Conservation (phyloP, 1,140 invertebrate species). For the Papilio glaucus region DNA sequence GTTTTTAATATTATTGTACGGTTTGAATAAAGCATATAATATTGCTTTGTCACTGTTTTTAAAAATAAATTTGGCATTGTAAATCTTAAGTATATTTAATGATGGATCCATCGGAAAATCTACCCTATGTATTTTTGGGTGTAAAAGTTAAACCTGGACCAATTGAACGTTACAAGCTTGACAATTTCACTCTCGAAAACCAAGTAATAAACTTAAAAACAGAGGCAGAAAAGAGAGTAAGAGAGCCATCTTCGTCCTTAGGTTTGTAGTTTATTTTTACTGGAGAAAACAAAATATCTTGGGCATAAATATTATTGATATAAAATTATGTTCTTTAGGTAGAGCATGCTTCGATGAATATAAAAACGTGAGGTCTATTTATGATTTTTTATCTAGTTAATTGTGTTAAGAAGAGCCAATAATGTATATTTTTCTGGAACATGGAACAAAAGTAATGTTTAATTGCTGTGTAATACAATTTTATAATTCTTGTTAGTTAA, state of each 20-base stretch:
- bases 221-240: slow-evolving; percentile 72
- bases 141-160: slow-evolving; percentile 77
- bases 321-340: too few relatives aligned
- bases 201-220: slow-evolving; percentile 63
- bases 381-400: too few relatives aligned
- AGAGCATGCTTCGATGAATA: too few relatives aligned
- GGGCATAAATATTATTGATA: too few relatives aligned
- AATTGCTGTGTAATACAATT: too few relatives aligned
- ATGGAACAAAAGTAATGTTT: too few relatives aligned
- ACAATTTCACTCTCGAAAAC: slow-evolving; percentile 72
- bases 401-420: too few relatives aligned
- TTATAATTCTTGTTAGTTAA: slow-evolving; percentile 1
- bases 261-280: slow-evolving; percentile 50
- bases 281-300: not conserved
- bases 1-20: not conserved
- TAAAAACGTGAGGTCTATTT: too few relatives aligned
- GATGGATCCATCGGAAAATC: slow-evolving; percentile 57
- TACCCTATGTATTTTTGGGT: slow-evolving; percentile 68
- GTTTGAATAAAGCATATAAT: not conserved
- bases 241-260: slow-evolving; percentile 68
- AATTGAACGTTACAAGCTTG: slow-evolving; percentile 69
- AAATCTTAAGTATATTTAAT: slow-evolving; percentile 30
- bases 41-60: not conserved
- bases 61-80: too few relatives aligned
- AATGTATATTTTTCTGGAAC: too few relatives aligned